Evolutionary conservation across 1,140 invertebrate species (phyloP).

Genomic region (Drosophila simulans): DNA sequence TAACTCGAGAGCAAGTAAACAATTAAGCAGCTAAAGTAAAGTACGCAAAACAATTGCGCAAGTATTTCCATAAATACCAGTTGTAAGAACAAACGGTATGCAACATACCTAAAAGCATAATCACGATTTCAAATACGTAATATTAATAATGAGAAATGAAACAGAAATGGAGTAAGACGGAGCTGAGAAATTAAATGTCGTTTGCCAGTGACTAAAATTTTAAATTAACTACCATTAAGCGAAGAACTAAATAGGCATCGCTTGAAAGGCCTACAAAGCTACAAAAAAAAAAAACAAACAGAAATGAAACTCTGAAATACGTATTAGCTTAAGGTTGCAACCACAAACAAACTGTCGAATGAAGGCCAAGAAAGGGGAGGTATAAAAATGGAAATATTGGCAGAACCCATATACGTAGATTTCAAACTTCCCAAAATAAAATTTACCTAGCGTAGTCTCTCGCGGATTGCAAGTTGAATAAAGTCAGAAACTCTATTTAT

Average conservation of each 20-base stretch:
- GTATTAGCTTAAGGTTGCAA: conserved; percentile 80
- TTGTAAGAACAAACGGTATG: conserved; percentile 71
- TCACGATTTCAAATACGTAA: conserved; percentile 82
- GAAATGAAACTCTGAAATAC: conserved; percentile 69
- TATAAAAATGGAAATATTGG: conserved; percentile 11
- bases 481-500: conserved; percentile 68
- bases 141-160: conserved; percentile 59
- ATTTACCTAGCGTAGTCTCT: conserved; percentile 57
- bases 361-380: conserved; percentile 20
- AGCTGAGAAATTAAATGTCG: conserved; percentile 50
- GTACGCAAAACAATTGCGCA: conserved; percentile 42
- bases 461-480: conserved; percentile 53
- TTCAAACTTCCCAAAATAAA: conserved; percentile 76
- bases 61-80: conserved; percentile 71
- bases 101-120: conserved; percentile 82
- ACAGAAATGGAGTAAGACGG: conserved; percentile 26
- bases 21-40: conserved; percentile 21
- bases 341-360: conserved; percentile 49
- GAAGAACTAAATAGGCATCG: conserved; percentile 8
- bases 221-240: conserved; percentile 57
- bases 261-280: conserved; percentile 38
- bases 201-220: conserved; percentile 78
- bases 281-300: conserved; percentile 23
- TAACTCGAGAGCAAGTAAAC: conserved; percentile 53
- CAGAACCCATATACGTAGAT: conserved; percentile 76